Evolutionary conservation across 2,797 vertebrate species (phyloP), one percentile per base, ranked within the genome.

Genomic region (Scolopax rusticola): DNA sequence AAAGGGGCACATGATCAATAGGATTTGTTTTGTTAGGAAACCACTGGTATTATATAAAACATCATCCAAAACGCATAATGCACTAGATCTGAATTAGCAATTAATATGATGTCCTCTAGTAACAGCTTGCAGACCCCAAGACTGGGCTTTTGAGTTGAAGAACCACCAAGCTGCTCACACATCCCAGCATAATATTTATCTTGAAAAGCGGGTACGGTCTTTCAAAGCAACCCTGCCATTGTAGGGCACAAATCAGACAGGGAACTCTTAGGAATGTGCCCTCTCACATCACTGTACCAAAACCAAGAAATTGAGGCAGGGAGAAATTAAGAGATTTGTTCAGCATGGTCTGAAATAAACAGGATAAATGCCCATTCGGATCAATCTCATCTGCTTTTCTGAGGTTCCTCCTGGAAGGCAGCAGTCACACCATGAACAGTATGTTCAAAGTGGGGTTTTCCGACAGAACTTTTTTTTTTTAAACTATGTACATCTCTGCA

Each of bases 401-500:
- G 24, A 60, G 32, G 23, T 23, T 65, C 45, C 64, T 93, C 41
- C 45, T 67, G n/a, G 61, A 90, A 57, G 56, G 21, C 25, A 59
- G 48, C 43, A 28, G 43, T 23, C 14, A 12, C 17, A 32, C 9
- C 36, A 38, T 33, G 33, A 20, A 50, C 30, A 23, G 6, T 6
- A 40, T 11, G 9, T 63, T 59, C 38, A 38, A 45, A 79, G 20
- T 1, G 4, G 0, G 3, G 4, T 7, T 36, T 48, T 19, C 33
- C 18, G 54, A 5, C 33, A 19, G 11, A 0, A 1, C 9, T 67
- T 38, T 25, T 54, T 38, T 38, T 24, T 11, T 32, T 69, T 50
- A 48, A 33, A 17, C 2, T 3, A 25, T 1, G 3, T 19, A 11
- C 7, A 24, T 41, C n/a, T 7, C 33, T 38, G 11, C 12, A 27